Evolutionary conservation across 2,113 vertebrate genomes (phyloP).

Genomic region (Pelecanus crispus): DNA sequence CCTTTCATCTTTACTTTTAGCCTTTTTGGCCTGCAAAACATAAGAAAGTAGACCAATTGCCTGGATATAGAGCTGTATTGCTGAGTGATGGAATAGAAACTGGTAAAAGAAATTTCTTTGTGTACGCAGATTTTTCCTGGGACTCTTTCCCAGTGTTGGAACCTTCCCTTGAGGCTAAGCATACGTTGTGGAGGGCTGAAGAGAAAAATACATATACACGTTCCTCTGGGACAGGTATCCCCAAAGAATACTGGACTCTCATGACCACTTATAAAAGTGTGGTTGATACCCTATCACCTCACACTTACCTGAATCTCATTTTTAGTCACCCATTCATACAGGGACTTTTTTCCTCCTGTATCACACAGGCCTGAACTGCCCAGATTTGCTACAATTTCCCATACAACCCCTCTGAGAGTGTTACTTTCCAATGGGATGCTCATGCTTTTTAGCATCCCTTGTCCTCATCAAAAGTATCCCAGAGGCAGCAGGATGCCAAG

Average conservation of each 20-base stretch:
- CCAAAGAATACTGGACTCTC: neutral
- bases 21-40: conserved; percentile 48
- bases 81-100: conserved; percentile 46
- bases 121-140: conserved; percentile 24
- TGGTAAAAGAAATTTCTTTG: conserved; percentile 10
- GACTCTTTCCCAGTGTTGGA: conserved; percentile 14
- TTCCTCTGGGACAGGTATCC: neutral
- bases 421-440: neutral
- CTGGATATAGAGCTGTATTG: conserved; percentile 43
- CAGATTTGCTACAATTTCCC: neutral
- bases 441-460: neutral
- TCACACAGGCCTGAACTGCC: neutral
- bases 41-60: conserved; percentile 41
- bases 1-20: conserved; percentile 25
- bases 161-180: neutral
- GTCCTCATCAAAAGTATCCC: neutral
- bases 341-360: neutral
- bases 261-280: neutral
- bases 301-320: neutral
- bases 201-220: neutral
- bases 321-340: neutral
- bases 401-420: neutral
- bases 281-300: neutral
- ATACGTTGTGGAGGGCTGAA: neutral
- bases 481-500: neutral